Evolutionary conservation across 2,888 invertebrate genomes (phyloP).

Genomic region (Pristionchus arcanus): DNA sequence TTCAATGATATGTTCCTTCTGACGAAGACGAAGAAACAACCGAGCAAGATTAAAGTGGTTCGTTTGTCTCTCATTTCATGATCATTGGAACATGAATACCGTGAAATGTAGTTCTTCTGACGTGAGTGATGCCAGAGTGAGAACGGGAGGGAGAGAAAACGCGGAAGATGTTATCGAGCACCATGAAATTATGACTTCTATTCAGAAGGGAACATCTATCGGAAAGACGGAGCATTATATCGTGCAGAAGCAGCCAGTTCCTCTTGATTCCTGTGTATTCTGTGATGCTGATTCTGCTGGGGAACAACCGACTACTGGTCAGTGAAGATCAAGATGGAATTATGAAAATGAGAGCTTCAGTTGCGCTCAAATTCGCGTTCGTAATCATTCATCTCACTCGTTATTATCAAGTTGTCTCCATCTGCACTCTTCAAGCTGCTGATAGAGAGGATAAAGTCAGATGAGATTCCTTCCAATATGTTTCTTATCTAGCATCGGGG

Average conservation of each 20-base stretch:
- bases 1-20: constrained; percentile 85
- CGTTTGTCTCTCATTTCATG: neutral
- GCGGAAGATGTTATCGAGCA: neutral
- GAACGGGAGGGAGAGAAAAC: too few species aligned
- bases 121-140: too few species aligned
- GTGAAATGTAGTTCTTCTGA: too few species aligned
- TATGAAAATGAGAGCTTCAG: too few species aligned
- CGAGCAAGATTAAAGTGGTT: constrained; percentile 71
- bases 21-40: constrained; percentile 83
- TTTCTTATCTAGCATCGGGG: too few species aligned
- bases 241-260: constrained; percentile 82
- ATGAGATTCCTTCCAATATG: neutral
- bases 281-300: constrained; percentile 81
- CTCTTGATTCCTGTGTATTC: constrained; percentile 81
- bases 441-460: constrained; percentile 81
- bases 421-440: constrained; percentile 81
- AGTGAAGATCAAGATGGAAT: too few species aligned
- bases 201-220: constrained; percentile 69
- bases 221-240: constrained; percentile 79
- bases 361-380: constrained; percentile 80
- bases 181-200: neutral
- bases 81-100: too few species aligned
- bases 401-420: constrained; percentile 82
- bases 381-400: constrained; percentile 82
- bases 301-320: constrained; percentile 69